These are phyloP conservation scores for Hyppa rectilinea DNA, from an alignment of 2,888 invertebrate genomes.

Conservation along the genomic window DNA sequence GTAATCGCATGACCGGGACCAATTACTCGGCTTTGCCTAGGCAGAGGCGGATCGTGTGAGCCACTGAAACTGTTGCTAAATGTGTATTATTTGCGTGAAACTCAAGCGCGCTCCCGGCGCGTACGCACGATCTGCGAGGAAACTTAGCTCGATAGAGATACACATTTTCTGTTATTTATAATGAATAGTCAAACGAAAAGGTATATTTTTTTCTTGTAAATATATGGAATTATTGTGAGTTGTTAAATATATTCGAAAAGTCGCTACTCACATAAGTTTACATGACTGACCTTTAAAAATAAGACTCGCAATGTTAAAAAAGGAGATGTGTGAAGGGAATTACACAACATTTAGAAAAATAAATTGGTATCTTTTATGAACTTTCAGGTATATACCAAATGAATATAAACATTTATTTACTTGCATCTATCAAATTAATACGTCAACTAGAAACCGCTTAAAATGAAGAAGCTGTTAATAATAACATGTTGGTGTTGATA, in stretches of 20 bases:
- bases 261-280: background rate
- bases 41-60: slow-evolving; percentile 87
- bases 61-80: slow-evolving; percentile 84
- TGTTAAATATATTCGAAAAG: background rate
- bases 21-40: slow-evolving; percentile 88
- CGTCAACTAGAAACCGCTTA: slow-evolving; percentile 27
- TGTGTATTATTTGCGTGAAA: slow-evolving; percentile 86
- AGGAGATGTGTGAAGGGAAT: background rate
- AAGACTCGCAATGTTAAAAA: slow-evolving; percentile 3
- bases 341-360: background rate
- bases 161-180: slow-evolving; percentile 24
- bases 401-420: slow-evolving; percentile 50
- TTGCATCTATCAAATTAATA: slow-evolving; percentile 26
- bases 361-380: slow-evolving; percentile 5
- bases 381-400: slow-evolving; percentile 9
- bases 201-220: background rate
- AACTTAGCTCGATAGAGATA: slow-evolving; percentile 27
- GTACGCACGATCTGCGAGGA: slow-evolving; percentile 58
- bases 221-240: background rate
- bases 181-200: background rate
- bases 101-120: slow-evolving; percentile 81
- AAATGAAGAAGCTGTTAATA: slow-evolving; percentile 42
- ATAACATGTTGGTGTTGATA: slow-evolving; percentile 24
- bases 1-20: slow-evolving; percentile 90
- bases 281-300: slow-evolving; percentile 7